Conservation (phyloP, 23 tunicate genomes). For the Botrylloides violaceus region DNA sequence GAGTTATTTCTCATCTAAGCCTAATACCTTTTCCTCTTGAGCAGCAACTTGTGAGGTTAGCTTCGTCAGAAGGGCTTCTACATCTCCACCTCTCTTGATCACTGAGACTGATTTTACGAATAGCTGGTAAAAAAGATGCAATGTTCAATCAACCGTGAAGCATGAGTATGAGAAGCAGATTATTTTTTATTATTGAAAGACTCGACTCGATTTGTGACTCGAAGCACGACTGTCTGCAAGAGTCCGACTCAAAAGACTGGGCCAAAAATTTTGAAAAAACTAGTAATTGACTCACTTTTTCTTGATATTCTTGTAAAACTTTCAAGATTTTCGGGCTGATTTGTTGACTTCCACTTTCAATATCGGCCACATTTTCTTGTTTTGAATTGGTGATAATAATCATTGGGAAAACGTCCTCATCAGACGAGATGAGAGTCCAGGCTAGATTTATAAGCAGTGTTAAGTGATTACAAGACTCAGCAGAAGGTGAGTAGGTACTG, state of each 20-base stretch:
- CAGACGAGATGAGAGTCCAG: slow-evolving; percentile 24
- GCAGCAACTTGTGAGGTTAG: slow-evolving; percentile 14
- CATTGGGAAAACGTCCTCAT: slow-evolving; percentile 32
- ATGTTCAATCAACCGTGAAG: no score
- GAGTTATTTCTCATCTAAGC: no score
- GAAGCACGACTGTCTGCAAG: no score
- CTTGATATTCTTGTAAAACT: slow-evolving; percentile 16
- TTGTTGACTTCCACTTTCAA: not conserved
- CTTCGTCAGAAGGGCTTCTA: slow-evolving; percentile 3
- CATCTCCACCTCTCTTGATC: not conserved
- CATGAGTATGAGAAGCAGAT: no score
- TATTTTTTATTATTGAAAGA: no score
- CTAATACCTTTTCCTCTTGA: slow-evolving; percentile 46
- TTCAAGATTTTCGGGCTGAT: slow-evolving; percentile 11
- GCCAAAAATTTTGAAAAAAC: not conserved
- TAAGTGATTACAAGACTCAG: no score
- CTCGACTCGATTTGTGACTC: no score
- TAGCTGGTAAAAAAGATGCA: slow-evolving; percentile 11
- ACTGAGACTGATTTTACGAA: not conserved
- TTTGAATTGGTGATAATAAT: slow-evolving; percentile 29
- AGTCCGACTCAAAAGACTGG: not conserved
- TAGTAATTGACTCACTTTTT: slow-evolving; percentile 16
- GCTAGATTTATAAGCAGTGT: no score
- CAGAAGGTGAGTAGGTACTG: no score
- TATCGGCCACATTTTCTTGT: slow-evolving; percentile 17